A percentile compares a stretch with the other conserved stretches of the same genome.
Conservation (phyloP, 2,113 vertebrate species). For the Scartelaos histophorus region DNA sequence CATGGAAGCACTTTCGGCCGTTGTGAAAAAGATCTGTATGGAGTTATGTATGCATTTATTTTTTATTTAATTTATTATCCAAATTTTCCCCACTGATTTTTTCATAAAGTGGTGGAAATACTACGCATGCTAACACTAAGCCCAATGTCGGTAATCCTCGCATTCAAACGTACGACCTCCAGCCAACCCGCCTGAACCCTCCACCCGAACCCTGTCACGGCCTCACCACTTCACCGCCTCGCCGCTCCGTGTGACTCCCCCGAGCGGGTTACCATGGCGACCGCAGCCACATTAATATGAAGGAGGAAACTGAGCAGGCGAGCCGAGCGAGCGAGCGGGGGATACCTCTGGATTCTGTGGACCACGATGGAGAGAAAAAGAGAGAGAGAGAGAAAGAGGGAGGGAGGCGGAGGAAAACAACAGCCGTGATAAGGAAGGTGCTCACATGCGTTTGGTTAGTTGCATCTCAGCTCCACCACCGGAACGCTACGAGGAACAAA, state of each 20-base stretch:
- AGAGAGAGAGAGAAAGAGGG: slow-evolving; percentile 42
- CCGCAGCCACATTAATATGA: slow-evolving; percentile 85
- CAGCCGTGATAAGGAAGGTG: slow-evolving; percentile 42
- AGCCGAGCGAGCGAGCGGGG: slow-evolving; percentile 70
- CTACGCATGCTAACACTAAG: no score
- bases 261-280: slow-evolving; percentile 89
- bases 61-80: no score
- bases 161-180: background rate
- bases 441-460: slow-evolving; percentile 46
- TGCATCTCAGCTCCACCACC: slow-evolving; percentile 36
- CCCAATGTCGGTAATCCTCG: background rate
- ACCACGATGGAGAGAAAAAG: slow-evolving; percentile 42
- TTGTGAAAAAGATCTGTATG: no score
- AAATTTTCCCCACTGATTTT: no score
- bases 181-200: slow-evolving; percentile 19
- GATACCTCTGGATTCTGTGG: slow-evolving; percentile 74
- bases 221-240: slow-evolving; percentile 67
- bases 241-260: slow-evolving; percentile 78
- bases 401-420: slow-evolving; percentile 63
- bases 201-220: slow-evolving; percentile 48
- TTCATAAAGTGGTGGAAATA: no score
- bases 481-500: background rate
- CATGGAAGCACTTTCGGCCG: no score
- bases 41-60: no score
- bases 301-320: slow-evolving; percentile 64